Evolutionary conservation across 92 coral and sea anemone species (phyloP).

Genomic region (Porites evermanni): DNA sequence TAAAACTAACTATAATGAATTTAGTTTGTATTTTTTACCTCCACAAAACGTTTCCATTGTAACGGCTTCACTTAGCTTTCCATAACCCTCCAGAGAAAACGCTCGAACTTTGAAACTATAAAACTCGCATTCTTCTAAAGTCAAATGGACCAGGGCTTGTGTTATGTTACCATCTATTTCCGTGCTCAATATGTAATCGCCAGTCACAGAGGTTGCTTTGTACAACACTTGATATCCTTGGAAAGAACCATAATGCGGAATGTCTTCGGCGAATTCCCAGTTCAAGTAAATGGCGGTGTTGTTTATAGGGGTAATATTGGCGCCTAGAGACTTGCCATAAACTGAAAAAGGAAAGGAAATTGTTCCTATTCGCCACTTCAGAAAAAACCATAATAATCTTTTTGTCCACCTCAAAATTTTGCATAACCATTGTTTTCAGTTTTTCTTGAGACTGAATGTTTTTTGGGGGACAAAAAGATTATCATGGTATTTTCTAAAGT

Average conservation of each 20-base stretch:
- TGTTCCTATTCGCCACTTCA: no score
- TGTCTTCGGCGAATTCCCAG: constrained; percentile 34
- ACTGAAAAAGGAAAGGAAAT: neutral
- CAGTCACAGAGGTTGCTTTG: neutral
- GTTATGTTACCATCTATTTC: constrained; percentile 30
- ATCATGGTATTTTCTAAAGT: no score
- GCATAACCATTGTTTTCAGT: neutral
- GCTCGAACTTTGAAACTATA: constrained; percentile 49
- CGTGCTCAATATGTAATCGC: neutral
- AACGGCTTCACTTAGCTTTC: constrained; percentile 36
- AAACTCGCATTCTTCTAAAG: constrained; percentile 14
- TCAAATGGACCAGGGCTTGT: neutral
- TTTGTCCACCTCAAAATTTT: no score
- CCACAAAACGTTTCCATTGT: constrained; percentile 5
- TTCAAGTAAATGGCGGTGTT: neutral
- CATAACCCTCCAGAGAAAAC: constrained; percentile 63
- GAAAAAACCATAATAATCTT: no score
- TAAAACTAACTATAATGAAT: no score
- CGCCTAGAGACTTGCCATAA: constrained; percentile 6
- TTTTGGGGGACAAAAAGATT: no score
- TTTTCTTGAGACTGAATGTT: no score
- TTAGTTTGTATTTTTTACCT: neutral
- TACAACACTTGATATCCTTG: constrained; percentile 39
- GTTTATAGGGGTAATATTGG: neutral
- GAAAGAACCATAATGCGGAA: constrained; percentile 12